Base-by-base conservation (phyloP, 2,797 vertebrate genomes). In the Hirundo rustica region DNA sequence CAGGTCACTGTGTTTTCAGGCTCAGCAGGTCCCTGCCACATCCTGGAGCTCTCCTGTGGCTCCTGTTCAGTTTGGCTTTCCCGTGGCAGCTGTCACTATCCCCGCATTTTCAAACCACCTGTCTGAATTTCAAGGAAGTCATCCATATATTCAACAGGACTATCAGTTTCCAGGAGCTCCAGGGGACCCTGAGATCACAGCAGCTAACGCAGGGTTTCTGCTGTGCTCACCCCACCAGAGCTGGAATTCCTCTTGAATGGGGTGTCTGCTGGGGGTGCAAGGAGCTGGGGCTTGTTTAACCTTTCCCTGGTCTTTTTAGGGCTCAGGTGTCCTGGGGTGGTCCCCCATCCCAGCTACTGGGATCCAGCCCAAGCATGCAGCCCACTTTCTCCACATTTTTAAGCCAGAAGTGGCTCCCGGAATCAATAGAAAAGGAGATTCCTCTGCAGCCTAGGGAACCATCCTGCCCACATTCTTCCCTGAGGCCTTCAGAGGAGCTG, bases 121-220 rank as follows among this genome's bases (percentile, higher is more conserved):
- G 77, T 70, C 88, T 50, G 74, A 50, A 88, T 91, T 72, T 88
- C 84, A 70, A 73, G 84, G 86, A 81, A 47, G 47, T 85, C 77
- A 82, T 89, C 74, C 81, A 62, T 89, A 51, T 66, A 92, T 84
- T 89, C 81, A 89, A 29, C 44, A 66, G 88, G 66, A 89, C 90
- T 81, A 62, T 54, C 34, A 78, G 7, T 82, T 70, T 87, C 64
- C 27, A 47, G 89, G 71, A 76, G 44, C 74, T 84, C 36, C 1
- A 2, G 45, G 58, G 53, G 27, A 25, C 73, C 54, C 67, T 27
- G 70, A 81, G 77, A 81, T 88, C 60, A 70, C 54, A 86, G 70
- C 67, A 86, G 81, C 30, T 40, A 50, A 75, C 3, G 4, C 1
- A 10, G n/a, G 73, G 66, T 16, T 86, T 82, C 68, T 77, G 83